Conservation (phyloP, 1,140 invertebrate genomes). For the Drosophila cardini region DNA sequence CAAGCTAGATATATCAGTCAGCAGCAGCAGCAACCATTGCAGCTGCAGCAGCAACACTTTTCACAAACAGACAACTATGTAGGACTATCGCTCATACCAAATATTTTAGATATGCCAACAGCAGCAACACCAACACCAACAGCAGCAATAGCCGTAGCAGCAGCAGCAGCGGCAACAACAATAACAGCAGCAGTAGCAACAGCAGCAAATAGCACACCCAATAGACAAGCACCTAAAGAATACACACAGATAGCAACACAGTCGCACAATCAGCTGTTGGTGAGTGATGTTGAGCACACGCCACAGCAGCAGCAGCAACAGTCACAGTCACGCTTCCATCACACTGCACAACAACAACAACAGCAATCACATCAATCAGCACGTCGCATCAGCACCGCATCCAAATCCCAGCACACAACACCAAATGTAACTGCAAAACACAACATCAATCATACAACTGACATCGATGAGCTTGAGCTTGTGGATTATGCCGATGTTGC, state of each 20-base stretch:
- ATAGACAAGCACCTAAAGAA: constrained; percentile 51
- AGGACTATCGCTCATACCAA: constrained; percentile 79
- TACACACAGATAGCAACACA: constrained; percentile 17
- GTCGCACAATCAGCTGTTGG: constrained; percentile 68
- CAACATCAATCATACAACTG: constrained; percentile 47
- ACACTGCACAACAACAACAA: constrained; percentile 50
- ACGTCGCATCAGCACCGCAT: constrained; percentile 47
- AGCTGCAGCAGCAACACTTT: constrained; percentile 73
- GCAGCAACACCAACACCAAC: constrained; percentile 41
- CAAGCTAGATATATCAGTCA: constrained; percentile 73
- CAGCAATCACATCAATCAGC: constrained; percentile 42
- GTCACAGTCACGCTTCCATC: constrained; percentile 61
- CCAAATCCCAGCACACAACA: constrained; percentile 47
- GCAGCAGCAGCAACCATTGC: constrained; percentile 56
- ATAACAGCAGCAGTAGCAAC: constrained; percentile 41
- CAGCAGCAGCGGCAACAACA: constrained; percentile 34
- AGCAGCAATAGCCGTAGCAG: constrained; percentile 30
- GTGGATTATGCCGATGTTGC: constrained; percentile 82
- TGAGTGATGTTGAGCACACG: constrained; percentile 65
- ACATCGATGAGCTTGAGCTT: constrained; percentile 64
- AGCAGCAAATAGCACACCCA: constrained; percentile 52
- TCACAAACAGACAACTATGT: constrained; percentile 82
- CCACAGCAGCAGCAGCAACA: constrained; percentile 48
- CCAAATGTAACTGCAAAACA: constrained; percentile 30
- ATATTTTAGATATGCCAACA: constrained; percentile 71